Percentiles rank a stretch among this genome's conserved stretches.
Conservation (phyloP, 2,797 vertebrate genomes). For the Bovichtus variegatus region DNA sequence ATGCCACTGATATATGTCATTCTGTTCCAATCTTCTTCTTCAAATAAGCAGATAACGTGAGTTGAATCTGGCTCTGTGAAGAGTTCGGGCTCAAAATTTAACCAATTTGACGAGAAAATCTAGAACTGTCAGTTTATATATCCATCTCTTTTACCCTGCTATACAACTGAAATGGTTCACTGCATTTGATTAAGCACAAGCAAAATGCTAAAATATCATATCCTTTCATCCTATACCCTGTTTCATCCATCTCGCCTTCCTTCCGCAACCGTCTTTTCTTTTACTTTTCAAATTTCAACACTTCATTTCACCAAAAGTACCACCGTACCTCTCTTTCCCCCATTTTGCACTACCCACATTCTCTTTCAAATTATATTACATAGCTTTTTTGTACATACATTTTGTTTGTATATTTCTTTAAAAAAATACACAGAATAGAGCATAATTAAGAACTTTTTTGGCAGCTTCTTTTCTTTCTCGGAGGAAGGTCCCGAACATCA, state of each 20-base stretch:
- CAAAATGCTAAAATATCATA: constrained; percentile 59
- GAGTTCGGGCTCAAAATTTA: constrained; percentile 2
- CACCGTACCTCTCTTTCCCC: constrained; percentile 52
- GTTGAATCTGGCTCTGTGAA: constrained; percentile 6
- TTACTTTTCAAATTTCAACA: constrained; percentile 43
- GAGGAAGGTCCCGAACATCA: constrained; percentile 66
- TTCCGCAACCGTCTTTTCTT: constrained; percentile 39
- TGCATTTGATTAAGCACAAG: constrained; percentile 62
- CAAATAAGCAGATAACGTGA: background rate
- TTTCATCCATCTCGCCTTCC: constrained; percentile 71
- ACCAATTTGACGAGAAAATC: background rate
- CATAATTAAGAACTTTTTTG: constrained; percentile 80
- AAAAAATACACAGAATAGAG: constrained; percentile 82
- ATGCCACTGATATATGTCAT: constrained; percentile 2
- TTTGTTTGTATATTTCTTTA: constrained; percentile 80
- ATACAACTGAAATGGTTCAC: constrained; percentile 50
- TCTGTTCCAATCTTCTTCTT: constrained; percentile 7
- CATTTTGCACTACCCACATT: constrained; percentile 72
- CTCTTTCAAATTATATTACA: constrained; percentile 80
- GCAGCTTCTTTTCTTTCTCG: constrained; percentile 79
- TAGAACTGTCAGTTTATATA: constrained; percentile 17
- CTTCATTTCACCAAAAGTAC: constrained; percentile 62
- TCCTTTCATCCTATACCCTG: constrained; percentile 78
- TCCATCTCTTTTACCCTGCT: constrained; percentile 68
- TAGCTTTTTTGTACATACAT: constrained; percentile 76